Evolutionary conservation across 2,113 vertebrate genomes (phyloP).

Genomic region (Meles meles): DNA sequence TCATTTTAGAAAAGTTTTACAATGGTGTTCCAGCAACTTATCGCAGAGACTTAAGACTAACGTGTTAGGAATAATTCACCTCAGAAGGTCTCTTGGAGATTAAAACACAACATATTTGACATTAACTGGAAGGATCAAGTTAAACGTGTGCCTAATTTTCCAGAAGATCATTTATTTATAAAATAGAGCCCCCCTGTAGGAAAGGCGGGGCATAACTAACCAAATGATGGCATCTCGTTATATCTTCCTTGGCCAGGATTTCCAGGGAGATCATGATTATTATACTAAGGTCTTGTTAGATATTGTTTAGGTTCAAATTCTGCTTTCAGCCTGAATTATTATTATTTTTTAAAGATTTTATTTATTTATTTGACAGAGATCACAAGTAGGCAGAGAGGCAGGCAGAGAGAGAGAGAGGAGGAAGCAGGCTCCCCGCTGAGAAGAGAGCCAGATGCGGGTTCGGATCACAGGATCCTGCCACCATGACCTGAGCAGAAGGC

Average conservation of each 20-base stretch:
- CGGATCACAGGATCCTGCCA: too few species aligned
- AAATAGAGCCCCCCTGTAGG: neutral
- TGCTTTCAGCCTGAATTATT: neutral
- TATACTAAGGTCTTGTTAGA: neutral
- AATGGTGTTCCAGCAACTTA: neutral
- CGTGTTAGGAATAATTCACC: neutral
- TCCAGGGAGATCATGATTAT: neutral
- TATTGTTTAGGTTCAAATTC: slow-evolving; percentile 5
- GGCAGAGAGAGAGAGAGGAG: too few species aligned
- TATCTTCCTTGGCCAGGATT: neutral
- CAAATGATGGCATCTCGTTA: accelerated
- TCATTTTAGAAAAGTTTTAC: neutral
- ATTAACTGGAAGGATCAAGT: neutral
- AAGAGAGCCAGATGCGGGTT: too few species aligned
- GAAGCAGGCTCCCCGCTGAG: too few species aligned
- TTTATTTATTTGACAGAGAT: too few species aligned
- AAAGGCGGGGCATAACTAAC: neutral
- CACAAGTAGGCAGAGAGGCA: too few species aligned
- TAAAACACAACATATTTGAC: neutral
- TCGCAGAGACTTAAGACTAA: neutral
- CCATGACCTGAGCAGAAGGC: too few species aligned
- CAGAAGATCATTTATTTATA: neutral
- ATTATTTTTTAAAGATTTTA: too few species aligned
- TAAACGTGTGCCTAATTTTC: neutral
- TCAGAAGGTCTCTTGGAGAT: neutral